phyloP scores from a whole-genome alignment of 2,797 vertebrate species.

The Catamblyrhynchus diadema region DNA sequence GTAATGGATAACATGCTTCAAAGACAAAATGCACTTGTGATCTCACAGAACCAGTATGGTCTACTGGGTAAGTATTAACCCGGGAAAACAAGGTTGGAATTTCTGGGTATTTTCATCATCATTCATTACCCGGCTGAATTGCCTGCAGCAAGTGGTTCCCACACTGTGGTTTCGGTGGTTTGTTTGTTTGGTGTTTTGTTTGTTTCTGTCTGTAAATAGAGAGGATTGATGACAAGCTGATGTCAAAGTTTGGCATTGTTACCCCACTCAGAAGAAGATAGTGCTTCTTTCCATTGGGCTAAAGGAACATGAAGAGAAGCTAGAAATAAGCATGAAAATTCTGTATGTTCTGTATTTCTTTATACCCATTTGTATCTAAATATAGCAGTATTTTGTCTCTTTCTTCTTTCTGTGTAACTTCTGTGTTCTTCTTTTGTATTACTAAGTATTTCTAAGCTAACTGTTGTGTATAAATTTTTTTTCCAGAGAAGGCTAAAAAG shows the following conservation, averaged over 20 bases:
- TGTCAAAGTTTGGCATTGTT: background rate
- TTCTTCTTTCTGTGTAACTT: background rate
- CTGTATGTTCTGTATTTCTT: background rate
- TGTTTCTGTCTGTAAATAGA: background rate
- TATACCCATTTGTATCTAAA: background rate
- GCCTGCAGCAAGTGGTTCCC: background rate
- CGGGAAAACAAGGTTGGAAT: background rate
- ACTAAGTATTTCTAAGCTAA: background rate
- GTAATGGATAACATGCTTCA: slow-evolving; percentile 12
- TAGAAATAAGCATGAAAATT: background rate
- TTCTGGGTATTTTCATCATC: background rate
- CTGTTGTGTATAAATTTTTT: background rate
- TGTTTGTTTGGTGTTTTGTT: background rate
- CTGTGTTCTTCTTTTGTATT: background rate
- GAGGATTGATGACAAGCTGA: background rate
- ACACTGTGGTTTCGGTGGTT: background rate
- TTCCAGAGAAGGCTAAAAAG: background rate
- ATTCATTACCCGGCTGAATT: background rate
- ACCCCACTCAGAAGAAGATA: background rate
- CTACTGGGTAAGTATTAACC: background rate
- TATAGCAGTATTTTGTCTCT: background rate
- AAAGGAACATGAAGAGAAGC: background rate
- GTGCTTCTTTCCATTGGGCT: background rate
- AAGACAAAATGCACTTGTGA: slow-evolving; percentile 49
- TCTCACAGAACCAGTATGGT: background rate